Conservation (phyloP, 1,140 invertebrate genomes). For the Pseudobourletiella spinata region DNA sequence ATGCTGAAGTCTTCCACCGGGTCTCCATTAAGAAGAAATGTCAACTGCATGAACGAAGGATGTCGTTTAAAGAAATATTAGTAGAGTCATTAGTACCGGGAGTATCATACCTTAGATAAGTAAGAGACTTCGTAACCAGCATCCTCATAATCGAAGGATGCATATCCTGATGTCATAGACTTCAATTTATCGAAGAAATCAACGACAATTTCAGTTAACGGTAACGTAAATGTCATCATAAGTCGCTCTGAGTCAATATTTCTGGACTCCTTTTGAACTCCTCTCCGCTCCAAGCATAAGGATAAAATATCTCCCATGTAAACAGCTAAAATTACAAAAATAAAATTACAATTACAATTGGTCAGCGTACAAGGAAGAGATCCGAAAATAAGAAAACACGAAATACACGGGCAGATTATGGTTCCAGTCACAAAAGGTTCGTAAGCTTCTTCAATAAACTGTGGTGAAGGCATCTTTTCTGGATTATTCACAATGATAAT, state of each 20-base stretch:
- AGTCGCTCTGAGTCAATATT: conserved; percentile 74
- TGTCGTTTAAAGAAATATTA: neutral
- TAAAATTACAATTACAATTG: conserved; percentile 16
- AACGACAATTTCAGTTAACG: conserved; percentile 84
- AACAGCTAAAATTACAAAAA: conserved; percentile 45
- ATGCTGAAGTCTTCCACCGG: conserved; percentile 77
- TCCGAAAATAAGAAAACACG: neutral
- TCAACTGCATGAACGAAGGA: conserved; percentile 47
- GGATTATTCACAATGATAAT: conserved; percentile 78
- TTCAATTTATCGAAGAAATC: conserved; percentile 94
- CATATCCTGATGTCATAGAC: conserved; percentile 82
- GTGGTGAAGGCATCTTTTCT: conserved; percentile 58
- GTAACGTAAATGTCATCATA: conserved; percentile 72
- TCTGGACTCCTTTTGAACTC: conserved; percentile 58
- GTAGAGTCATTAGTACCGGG: neutral
- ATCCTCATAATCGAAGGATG: conserved; percentile 96
- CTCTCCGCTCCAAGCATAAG: conserved; percentile 68
- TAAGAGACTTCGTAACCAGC: conserved; percentile 63
- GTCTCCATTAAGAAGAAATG: conserved; percentile 69
- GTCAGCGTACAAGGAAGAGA: too few species aligned
- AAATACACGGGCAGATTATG: conserved; percentile 73
- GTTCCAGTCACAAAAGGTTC: conserved; percentile 86
- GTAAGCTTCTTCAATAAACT: conserved; percentile 60
- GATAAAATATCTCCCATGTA: conserved; percentile 61
- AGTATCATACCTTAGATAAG: conserved; percentile 57